phyloP scores from a whole-genome alignment of 30 jellyfish, hydroid and myxozoan genomes.

The Calvadosia cruxmelitensis region DNA sequence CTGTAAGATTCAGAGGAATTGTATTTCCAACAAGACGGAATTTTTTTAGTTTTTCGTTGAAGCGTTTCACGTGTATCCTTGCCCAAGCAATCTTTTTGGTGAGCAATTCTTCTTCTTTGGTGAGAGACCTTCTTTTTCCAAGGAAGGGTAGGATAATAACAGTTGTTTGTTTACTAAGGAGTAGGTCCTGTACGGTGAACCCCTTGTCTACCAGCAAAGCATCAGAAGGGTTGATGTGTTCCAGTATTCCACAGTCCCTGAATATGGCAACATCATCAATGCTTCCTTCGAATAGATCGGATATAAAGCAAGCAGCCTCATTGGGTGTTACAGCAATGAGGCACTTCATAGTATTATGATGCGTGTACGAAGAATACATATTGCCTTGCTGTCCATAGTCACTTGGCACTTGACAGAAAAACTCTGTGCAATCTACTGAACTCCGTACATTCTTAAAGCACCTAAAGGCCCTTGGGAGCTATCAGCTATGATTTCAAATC shows the following conservation, averaged over 20 bases:
- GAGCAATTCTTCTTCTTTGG: constrained; percentile 46
- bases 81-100: constrained; percentile 68
- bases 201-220: constrained; percentile 59
- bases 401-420: constrained; percentile 31
- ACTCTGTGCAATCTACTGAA: constrained; percentile 49
- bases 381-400: constrained; percentile 52
- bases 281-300: constrained; percentile 58
- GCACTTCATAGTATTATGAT: constrained; percentile 48
- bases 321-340: constrained; percentile 61
- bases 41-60: constrained; percentile 59
- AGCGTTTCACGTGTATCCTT: constrained; percentile 63
- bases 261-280: constrained; percentile 41
- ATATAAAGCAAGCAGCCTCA: constrained; percentile 48
- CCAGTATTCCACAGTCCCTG: constrained; percentile 37
- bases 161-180: constrained; percentile 46
- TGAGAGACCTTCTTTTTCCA: constrained; percentile 27
- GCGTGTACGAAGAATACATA: constrained; percentile 41
- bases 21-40: constrained; percentile 32
- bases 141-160: constrained; percentile 59
- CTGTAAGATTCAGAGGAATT: constrained; percentile 44
- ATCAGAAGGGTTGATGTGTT: constrained; percentile 46
- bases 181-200: constrained; percentile 52
- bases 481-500: constrained; percentile 11
- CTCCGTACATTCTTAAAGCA: constrained; percentile 29
- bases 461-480: constrained; percentile 37